A percentile compares a stretch with the other conserved stretches of the same genome.
Evolutionary conservation across 2,888 invertebrate species (phyloP).

Genomic region (Hypercompe scribonia): DNA sequence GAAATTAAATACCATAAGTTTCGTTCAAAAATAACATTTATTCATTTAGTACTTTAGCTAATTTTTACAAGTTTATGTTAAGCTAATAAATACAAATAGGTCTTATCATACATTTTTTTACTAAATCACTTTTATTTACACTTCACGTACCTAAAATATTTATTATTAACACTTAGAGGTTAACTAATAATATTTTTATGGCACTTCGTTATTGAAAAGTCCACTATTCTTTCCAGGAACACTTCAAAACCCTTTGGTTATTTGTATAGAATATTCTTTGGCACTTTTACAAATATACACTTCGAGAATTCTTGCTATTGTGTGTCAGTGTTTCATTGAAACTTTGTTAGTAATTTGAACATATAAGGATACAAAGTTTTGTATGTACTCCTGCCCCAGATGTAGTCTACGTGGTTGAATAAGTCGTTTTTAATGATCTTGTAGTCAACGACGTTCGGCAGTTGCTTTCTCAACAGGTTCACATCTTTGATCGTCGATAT

Average conservation of each 20-base stretch:
- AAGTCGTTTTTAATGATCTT: conserved; percentile 32
- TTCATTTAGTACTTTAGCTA: not conserved
- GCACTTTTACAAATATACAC: not conserved
- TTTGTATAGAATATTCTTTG: conserved; percentile 1
- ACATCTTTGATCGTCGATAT: conserved; percentile 59
- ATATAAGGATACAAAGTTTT: conserved; percentile 42
- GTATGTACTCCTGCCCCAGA: conserved; percentile 57
- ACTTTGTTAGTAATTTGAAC: conserved; percentile 42
- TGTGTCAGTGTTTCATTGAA: conserved; percentile 26
- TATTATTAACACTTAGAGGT: not conserved
- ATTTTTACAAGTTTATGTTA: not conserved
- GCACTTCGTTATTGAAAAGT: not conserved
- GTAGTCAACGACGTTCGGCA: conserved; percentile 57
- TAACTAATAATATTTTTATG: not conserved
- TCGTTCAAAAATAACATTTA: not conserved
- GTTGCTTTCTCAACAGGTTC: conserved; percentile 32
- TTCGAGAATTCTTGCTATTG: not conserved
- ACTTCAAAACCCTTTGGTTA: not conserved
- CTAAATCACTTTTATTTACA: not conserved
- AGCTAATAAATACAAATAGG: not conserved
- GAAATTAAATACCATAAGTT: not conserved
- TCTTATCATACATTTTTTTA: not conserved
- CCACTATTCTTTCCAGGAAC: not conserved
- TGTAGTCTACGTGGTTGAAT: conserved; percentile 62
- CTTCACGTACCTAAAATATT: not conserved